phyloP scores from a whole-genome alignment of 2,797 vertebrate species.

The Prunella strophiata region DNA sequence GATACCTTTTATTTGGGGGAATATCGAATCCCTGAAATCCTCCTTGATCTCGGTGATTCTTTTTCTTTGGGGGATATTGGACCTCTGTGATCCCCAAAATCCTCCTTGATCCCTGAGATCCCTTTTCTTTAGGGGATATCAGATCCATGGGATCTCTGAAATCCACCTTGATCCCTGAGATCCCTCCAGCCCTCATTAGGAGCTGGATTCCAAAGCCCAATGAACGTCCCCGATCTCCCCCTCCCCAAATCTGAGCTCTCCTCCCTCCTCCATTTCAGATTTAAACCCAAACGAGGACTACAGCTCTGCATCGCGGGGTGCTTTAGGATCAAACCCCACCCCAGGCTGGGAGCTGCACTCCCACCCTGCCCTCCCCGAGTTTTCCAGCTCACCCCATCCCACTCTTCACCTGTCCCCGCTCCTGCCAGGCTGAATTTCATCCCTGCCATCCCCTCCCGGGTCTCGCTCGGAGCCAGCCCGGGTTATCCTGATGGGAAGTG shows the following conservation, averaged over 20 bases:
- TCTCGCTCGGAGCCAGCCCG: accelerated
- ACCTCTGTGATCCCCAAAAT: background rate
- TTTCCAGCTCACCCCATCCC: background rate
- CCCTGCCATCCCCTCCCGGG: background rate
- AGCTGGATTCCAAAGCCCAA: background rate
- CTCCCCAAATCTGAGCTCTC: background rate
- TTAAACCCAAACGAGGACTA: accelerated
- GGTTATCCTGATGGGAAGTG: background rate
- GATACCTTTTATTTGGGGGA: background rate
- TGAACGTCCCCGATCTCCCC: accelerated
- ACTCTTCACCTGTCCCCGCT: background rate
- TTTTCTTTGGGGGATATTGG: background rate
- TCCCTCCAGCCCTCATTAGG: background rate
- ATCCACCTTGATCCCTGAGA: too few relatives aligned
- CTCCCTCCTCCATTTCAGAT: accelerated
- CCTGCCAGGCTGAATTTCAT: background rate
- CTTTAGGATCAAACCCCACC: accelerated
- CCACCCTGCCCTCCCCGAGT: background rate
- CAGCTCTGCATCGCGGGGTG: background rate
- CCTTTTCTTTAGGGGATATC: background rate
- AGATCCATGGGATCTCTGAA: background rate
- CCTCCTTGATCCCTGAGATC: background rate
- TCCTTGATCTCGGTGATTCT: background rate
- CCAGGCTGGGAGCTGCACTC: background rate
- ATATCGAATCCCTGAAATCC: background rate